Evolutionary conservation across 2,113 vertebrate species (phyloP).

Genomic region (Brachypodius melanocephalos): DNA sequence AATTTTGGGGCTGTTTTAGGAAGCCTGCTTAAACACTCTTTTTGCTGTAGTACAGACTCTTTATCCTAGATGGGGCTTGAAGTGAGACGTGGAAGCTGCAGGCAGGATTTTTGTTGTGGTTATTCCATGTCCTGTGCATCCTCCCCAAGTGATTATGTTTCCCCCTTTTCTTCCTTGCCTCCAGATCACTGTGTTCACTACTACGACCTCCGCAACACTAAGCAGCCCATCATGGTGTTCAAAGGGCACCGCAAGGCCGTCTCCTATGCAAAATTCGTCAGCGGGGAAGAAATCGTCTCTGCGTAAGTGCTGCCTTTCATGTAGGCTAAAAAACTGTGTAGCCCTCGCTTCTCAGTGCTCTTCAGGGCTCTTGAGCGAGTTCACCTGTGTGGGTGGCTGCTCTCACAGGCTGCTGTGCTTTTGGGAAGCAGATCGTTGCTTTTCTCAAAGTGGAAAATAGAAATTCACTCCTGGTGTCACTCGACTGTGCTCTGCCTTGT

Average conservation of each 20-base stretch:
- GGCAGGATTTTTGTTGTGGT: neutral
- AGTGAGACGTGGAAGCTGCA: neutral
- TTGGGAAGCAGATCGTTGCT: neutral
- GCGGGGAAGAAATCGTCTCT: constrained; percentile 97
- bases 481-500: neutral
- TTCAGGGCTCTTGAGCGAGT: neutral
- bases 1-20: neutral
- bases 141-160: neutral
- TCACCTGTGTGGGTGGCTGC: neutral
- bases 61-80: neutral
- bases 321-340: neutral
- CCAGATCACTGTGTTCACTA: constrained; percentile 99
- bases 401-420: neutral
- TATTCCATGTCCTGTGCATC: neutral
- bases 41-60: neutral
- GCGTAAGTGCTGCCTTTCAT: constrained; percentile 83
- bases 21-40: neutral
- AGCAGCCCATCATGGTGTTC: constrained; percentile 99
- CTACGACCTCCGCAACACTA: constrained; percentile 98
- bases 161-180: neutral
- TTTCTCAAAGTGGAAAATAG: neutral
- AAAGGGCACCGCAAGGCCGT: constrained; percentile 98
- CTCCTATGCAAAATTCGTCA: constrained; percentile 98
- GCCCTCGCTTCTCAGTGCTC: neutral
- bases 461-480: neutral